phyloP scores from a whole-genome alignment of 2,113 vertebrate species.

The Anguilla japonica region DNA sequence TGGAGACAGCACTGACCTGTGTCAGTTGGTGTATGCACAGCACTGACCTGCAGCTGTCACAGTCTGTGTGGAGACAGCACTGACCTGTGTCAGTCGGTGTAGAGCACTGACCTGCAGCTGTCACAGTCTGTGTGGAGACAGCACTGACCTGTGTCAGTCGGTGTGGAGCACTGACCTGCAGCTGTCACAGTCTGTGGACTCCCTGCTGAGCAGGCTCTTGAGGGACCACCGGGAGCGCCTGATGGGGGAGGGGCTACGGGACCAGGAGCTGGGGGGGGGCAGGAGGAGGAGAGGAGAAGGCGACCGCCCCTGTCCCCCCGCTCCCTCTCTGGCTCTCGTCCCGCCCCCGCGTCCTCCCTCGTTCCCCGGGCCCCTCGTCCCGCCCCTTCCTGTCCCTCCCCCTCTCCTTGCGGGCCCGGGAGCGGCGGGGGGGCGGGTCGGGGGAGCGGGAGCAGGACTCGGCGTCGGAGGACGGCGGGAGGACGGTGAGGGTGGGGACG shows the following conservation, averaged over 20 bases:
- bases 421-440: conserved; percentile 55
- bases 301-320: background rate
- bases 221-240: conserved; percentile 70
- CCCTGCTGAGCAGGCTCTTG: conserved; percentile 69
- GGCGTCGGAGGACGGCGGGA: conserved; percentile 68
- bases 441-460: conserved; percentile 73
- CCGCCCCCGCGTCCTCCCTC: conserved; percentile 40
- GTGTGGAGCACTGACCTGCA: conserved; percentile 68
- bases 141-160: background rate
- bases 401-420: conserved; percentile 24
- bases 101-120: background rate
- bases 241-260: conserved; percentile 67
- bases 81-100: background rate
- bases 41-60: background rate
- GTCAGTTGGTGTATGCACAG: background rate
- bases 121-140: background rate
- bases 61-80: too few relatives aligned
- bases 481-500: conserved; percentile 64
- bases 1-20: background rate
- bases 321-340: conserved; percentile 14
- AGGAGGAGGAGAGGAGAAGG: conserved; percentile 48
- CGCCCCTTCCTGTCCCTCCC: conserved; percentile 7
- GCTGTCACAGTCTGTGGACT: conserved; percentile 65
- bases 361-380: conserved; percentile 32
- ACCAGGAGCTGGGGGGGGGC: conserved; percentile 58